A percentile compares a stretch with the other conserved stretches of the same genome.
Evolutionary conservation across 2,797 vertebrate genomes (phyloP).

Genomic region (Pseudochirops cupreus): DNA sequence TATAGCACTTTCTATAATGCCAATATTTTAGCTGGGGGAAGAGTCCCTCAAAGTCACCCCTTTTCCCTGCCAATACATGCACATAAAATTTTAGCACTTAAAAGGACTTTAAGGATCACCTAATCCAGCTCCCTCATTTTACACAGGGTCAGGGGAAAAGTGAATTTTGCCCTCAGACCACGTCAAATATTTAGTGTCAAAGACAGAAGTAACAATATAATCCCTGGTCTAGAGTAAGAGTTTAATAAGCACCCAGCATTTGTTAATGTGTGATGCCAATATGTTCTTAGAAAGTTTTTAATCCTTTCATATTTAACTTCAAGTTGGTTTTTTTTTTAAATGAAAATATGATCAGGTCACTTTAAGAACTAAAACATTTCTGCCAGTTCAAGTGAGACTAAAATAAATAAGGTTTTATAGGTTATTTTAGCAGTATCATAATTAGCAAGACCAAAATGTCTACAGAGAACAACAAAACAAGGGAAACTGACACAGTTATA

Average conservation of each 20-base stretch:
- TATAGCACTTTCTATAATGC: not conserved
- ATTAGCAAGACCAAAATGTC: constrained; percentile 57
- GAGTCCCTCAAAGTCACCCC: not conserved
- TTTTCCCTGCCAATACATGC: not conserved
- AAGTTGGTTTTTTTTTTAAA: constrained; percentile 2
- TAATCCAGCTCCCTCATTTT: not conserved
- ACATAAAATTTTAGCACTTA: not conserved
- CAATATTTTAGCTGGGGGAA: not conserved
- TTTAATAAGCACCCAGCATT: not conserved
- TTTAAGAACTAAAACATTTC: constrained; percentile 56
- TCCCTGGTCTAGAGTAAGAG: not conserved
- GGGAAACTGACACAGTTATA: not conserved
- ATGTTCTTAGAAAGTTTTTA: constrained; percentile 39
- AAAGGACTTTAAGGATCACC: not conserved
- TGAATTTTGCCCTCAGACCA: not conserved
- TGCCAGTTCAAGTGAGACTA: constrained; percentile 40
- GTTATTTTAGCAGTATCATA: constrained; percentile 18
- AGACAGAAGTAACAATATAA: not conserved
- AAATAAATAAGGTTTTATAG: constrained; percentile 48
- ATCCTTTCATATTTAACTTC: constrained; percentile 29
- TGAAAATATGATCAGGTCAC: constrained; percentile 51
- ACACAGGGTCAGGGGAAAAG: not conserved
- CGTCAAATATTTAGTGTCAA: not conserved
- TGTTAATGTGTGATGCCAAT: not conserved
- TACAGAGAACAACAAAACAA: constrained; percentile 45